Evolutionary conservation across 1,140 invertebrate species (phyloP).

Genomic region (Rhizoglyphus robini): DNA sequence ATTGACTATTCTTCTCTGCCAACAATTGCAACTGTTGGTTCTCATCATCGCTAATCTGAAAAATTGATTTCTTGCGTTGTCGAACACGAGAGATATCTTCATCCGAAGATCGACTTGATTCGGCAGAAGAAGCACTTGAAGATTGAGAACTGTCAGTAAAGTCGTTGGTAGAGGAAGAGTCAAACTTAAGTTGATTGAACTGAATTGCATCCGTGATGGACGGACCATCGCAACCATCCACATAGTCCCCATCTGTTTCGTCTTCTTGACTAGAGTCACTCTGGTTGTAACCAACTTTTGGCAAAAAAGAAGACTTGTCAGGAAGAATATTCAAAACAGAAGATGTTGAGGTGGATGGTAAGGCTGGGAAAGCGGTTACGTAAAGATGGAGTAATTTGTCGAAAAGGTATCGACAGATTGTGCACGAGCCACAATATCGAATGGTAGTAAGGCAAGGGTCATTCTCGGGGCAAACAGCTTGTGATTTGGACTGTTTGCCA

Average conservation of each 20-base stretch:
- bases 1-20: neutral
- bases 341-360: neutral
- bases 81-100: neutral
- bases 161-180: neutral
- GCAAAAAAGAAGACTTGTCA: neutral
- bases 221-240: neutral
- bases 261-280: neutral
- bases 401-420: neutral
- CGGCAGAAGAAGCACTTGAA: neutral
- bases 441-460: neutral
- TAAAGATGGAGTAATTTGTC: neutral
- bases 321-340: neutral
- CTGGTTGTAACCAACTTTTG: neutral
- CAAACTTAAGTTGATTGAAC: neutral
- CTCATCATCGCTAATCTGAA: neutral
- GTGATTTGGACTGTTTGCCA: neutral
- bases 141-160: neutral
- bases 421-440: neutral
- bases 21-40: neutral
- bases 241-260: neutral
- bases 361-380: neutral
- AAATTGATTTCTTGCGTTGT: constrained; percentile 5
- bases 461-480: neutral
- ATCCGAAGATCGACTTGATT: neutral
- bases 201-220: no score